phyloP scores from a whole-genome alignment of 1,140 invertebrate species.

The Zophobas morio region DNA sequence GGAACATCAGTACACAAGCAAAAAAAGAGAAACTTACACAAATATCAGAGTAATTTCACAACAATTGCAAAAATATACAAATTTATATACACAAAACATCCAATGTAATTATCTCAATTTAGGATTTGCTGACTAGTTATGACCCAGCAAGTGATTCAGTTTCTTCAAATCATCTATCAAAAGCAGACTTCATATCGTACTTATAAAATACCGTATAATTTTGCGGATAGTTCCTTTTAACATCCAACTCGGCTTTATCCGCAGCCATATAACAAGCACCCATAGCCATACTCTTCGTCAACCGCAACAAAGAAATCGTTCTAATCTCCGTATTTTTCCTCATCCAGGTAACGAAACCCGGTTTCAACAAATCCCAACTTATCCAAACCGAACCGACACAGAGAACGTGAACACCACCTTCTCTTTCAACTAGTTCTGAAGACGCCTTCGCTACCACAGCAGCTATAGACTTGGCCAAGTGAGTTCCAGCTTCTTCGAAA shows the following conservation, averaged over 20 bases:
- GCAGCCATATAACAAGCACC: conserved; percentile 85
- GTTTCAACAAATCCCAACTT: conserved; percentile 87
- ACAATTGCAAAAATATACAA: too few species aligned
- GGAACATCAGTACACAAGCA: too few species aligned
- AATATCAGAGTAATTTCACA: too few species aligned
- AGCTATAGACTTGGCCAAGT: conserved; percentile 81
- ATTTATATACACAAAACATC: too few species aligned
- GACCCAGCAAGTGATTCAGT: too few species aligned
- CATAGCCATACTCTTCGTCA: conserved; percentile 78
- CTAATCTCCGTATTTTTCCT: conserved; percentile 67
- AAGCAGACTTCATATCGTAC: conserved; percentile 54
- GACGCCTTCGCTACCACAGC: conserved; percentile 81
- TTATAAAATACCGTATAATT: conserved; percentile 69
- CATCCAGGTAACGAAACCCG: conserved; percentile 78
- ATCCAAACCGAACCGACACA: conserved; percentile 97
- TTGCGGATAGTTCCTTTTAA: conserved; percentile 69
- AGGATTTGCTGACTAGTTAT: too few species aligned
- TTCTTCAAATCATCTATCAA: conserved; percentile 1
- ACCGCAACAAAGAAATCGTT: conserved; percentile 76
- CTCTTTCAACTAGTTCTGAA: conserved; percentile 70
- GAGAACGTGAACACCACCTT: conserved; percentile 84
- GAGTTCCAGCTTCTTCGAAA: conserved; percentile 84
- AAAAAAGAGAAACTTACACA: too few species aligned
- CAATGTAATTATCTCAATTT: too few species aligned
- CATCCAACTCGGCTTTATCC: conserved; percentile 70